These are phyloP conservation scores for Bombus turneri DNA, from an alignment of 1,140 invertebrate species.

Conservation along the genomic window DNA sequence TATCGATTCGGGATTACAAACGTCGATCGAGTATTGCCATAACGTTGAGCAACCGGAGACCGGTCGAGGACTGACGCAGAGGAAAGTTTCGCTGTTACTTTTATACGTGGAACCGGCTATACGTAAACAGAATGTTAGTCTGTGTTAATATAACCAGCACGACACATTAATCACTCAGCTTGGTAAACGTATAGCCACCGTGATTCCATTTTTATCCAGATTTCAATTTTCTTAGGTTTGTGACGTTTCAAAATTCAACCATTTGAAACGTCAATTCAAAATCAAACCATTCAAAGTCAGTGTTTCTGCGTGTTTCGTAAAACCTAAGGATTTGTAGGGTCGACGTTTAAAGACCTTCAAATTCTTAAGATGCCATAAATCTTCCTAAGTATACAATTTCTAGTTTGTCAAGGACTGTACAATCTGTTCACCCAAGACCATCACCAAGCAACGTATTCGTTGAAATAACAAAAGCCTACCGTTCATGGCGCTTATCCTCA, in stretches of 20 bases:
- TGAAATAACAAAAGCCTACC: constrained; percentile 31
- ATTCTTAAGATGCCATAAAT: background rate
- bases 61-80: background rate
- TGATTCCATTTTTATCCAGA: background rate
- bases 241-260: background rate
- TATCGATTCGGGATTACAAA: background rate
- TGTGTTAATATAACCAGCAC: background rate
- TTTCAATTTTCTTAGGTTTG: background rate
- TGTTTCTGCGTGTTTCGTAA: no score
- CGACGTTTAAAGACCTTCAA: background rate
- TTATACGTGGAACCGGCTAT: background rate
- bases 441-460: background rate
- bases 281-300: background rate
- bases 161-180: background rate
- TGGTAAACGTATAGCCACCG: background rate
- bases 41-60: background rate
- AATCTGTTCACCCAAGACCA: background rate
- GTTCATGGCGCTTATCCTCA: constrained; percentile 12
- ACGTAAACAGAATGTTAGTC: constrained; percentile 22
- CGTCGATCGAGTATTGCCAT: background rate
- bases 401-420: no score
- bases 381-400: background rate
- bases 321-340: background rate
- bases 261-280: no score
- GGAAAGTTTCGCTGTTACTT: constrained; percentile 35